Conservation (phyloP, 2,888 invertebrate species). For the Eubasilissa splendida region DNA sequence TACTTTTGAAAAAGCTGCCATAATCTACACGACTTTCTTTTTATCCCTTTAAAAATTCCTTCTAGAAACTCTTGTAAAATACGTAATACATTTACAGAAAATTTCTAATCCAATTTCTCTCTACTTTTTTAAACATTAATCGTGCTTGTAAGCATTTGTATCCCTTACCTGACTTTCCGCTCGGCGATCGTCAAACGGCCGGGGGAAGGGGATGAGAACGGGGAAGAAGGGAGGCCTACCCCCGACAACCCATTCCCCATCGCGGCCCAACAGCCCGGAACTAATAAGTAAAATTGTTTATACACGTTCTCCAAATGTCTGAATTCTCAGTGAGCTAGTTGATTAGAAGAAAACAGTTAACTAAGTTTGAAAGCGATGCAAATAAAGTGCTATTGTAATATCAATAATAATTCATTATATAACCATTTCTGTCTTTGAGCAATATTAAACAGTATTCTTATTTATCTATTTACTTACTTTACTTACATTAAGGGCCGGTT, state of each 20-base stretch:
- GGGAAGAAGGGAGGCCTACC: neutral
- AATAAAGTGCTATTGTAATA: no score
- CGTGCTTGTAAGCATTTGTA: conserved; percentile 21
- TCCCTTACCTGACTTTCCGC: conserved; percentile 28
- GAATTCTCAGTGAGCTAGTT: conserved; percentile 50
- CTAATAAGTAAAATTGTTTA: conserved; percentile 57
- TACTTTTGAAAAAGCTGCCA: no score
- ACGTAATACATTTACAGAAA: conserved; percentile 1
- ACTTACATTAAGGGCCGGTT: no score
- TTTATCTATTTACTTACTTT: no score
- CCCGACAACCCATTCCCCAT: neutral
- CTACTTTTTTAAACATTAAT: conserved; percentile 16
- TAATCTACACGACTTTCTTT: no score
- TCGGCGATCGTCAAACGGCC: conserved; percentile 6
- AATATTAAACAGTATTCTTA: no score
- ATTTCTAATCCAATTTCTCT: conserved; percentile 26
- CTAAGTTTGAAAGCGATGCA: neutral
- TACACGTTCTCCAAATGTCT: conserved; percentile 55
- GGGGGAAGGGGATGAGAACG: neutral
- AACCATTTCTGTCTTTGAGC: no score
- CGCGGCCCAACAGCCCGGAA: conserved; percentile 47
- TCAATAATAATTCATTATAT: neutral
- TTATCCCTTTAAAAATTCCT: no score
- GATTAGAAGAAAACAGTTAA: neutral
- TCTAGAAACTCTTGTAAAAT: no score